These are phyloP conservation scores for Rhinatrema bivittatum DNA, from an alignment of 2,797 vertebrate genomes.

Conservation along the genomic window DNA sequence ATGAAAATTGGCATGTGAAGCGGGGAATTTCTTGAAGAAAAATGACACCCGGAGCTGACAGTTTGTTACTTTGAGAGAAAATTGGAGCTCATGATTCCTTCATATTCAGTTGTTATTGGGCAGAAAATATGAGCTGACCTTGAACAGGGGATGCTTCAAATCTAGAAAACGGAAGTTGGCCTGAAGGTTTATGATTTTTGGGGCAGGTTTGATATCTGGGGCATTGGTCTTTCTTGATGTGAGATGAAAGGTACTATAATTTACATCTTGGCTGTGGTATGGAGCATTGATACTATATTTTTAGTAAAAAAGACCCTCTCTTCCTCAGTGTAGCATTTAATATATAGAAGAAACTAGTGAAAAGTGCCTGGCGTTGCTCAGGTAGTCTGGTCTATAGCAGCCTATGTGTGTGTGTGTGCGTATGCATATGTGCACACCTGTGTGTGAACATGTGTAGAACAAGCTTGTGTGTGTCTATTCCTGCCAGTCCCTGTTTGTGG, in stretches of 20 bases:
- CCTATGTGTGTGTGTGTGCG: too few relatives aligned
- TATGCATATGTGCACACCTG: too few relatives aligned
- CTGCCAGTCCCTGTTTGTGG: too few relatives aligned
- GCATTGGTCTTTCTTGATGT: accelerated
- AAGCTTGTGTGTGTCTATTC: too few relatives aligned
- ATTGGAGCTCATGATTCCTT: accelerated
- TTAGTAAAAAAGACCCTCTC: too few relatives aligned
- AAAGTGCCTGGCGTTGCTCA: too few relatives aligned
- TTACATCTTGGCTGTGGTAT: too few relatives aligned
- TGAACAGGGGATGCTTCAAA: not conserved
- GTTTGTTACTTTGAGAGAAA: not conserved
- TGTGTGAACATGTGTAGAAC: too few relatives aligned
- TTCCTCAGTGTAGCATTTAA: too few relatives aligned
- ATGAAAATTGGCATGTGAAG: accelerated
- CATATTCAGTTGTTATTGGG: not conserved
- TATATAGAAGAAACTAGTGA: too few relatives aligned
- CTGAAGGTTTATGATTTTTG: accelerated
- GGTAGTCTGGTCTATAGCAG: too few relatives aligned
- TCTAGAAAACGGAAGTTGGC: accelerated
- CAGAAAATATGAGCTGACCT: not conserved
- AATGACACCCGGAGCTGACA: accelerated
- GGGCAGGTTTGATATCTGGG: not conserved
- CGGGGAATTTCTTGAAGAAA: accelerated
- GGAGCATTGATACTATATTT: too few relatives aligned
- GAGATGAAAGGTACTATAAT: not conserved